phyloP scores from a whole-genome alignment of 2,797 vertebrate species.

The Cyprinella venusta region DNA sequence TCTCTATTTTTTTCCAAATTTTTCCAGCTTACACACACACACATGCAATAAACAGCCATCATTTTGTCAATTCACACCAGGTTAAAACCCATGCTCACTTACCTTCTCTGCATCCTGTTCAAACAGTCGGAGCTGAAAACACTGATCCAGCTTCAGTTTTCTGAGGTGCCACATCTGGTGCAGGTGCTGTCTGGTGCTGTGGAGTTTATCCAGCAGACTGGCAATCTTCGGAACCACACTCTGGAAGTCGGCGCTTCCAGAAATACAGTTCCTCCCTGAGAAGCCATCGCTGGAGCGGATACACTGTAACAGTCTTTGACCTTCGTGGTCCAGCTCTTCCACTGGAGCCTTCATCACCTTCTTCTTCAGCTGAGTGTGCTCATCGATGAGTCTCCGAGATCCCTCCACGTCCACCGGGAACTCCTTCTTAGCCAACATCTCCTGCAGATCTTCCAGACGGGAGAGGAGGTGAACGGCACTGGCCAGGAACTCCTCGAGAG shows the following conservation, averaged over 20 bases:
- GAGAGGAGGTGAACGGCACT: constrained; percentile 93
- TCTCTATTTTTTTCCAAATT: background rate
- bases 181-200: constrained; percentile 93
- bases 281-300: constrained; percentile 95
- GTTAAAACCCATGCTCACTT: constrained; percentile 51
- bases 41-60: background rate
- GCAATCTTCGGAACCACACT: constrained; percentile 97
- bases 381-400: constrained; percentile 92
- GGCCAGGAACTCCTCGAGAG: constrained; percentile 95
- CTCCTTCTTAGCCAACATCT: constrained; percentile 93
- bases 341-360: constrained; percentile 94
- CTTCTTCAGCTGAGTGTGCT: constrained; percentile 96
- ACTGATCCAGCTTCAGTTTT: constrained; percentile 97
- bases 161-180: constrained; percentile 98
- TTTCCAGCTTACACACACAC: background rate
- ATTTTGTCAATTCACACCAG: background rate
- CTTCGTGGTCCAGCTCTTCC: constrained; percentile 95
- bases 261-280: constrained; percentile 96
- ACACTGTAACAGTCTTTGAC: constrained; percentile 93
- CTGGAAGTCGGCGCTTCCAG: constrained; percentile 97
- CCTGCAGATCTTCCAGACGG: constrained; percentile 94
- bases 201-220: constrained; percentile 96
- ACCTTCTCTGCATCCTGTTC: constrained; percentile 99
- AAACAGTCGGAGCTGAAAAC: constrained; percentile 96
- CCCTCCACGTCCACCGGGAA: constrained; percentile 97